Base-by-base conservation (phyloP, 1,140 invertebrate species). In the Coptotermes formosanus region DNA sequence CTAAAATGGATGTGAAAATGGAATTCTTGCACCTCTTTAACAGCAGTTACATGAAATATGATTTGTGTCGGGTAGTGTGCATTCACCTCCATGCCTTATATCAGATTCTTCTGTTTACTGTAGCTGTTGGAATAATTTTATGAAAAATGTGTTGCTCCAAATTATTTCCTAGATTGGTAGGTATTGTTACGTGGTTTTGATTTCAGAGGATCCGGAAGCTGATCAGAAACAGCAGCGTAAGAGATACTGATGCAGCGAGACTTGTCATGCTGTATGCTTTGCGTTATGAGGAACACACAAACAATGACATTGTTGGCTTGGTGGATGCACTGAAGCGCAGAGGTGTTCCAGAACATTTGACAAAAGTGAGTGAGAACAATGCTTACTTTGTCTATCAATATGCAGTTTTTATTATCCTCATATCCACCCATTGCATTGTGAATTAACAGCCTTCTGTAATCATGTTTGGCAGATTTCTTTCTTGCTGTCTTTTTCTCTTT, bases 191-290 rank as follows among this genome's bases (percentile, higher is more conserved):
- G 30, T 75, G 25, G 9, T 75, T 75, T 85, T 64, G 92, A 90
- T 88, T 92, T 4, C 90, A 94, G 93, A 94, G 94, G 89, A 93
- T 98, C 21, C 95, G 94, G 88, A 93, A 93, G 88, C 90, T 98
- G 4, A 91, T 98, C 30, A 90, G 92, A 9, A 94, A 94, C 90
- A 93, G 94, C 44, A 93, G 95, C 88, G 93, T 98, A 6, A 92
- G 95, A 86, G 92, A 97, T 87, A 91, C 95, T 43, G 98, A 99
- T 92, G 95, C 96, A 38, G 92, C 95, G 2, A 95, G 97, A 88
- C 92, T 99, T 82, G 97, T 99, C 0, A 96, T 98, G 92, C 89
- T 99, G 23, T 99, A 99, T 92, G 96, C 97, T 4, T 91, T 99
- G 44, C 94, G 97, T 82, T 99, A 99, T 91, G 97, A 98, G 90